These are phyloP conservation scores for Apis laboriosa DNA, from an alignment of 1,140 invertebrate species.

Conservation along the genomic window DNA sequence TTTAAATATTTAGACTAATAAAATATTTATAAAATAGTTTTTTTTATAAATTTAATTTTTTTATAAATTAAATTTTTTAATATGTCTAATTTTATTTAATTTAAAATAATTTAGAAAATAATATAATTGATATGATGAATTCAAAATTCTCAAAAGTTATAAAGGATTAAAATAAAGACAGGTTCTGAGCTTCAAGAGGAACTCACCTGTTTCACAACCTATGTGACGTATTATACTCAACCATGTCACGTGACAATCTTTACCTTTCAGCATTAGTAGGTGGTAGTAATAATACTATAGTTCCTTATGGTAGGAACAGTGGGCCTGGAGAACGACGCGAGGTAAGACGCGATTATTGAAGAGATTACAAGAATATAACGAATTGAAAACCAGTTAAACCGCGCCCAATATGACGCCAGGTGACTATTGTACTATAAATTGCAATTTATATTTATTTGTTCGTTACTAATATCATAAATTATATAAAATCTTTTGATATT, in stretches of 20 bases:
- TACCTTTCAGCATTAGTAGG: conserved; percentile 62
- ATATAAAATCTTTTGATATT: not conserved
- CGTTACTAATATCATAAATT: not conserved
- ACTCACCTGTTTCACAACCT: conserved; percentile 81
- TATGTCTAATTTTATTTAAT: not conserved
- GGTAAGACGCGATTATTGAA: conserved; percentile 30
- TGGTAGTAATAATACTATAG: conserved; percentile 41
- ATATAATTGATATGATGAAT: not conserved
- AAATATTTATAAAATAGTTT: not conserved
- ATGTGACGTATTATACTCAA: conserved; percentile 71
- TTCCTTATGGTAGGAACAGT: conserved; percentile 39
- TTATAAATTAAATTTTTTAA: too few species aligned
- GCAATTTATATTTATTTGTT: not conserved
- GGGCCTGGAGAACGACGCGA: conserved; percentile 28
- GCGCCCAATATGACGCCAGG: conserved; percentile 58
- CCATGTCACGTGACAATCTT: conserved; percentile 74
- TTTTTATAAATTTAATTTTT: too few species aligned
- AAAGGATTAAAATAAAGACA: not conserved
- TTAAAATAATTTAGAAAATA: not conserved
- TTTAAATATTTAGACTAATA: not conserved
- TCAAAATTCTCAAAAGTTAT: not conserved
- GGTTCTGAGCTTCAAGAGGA: conserved; percentile 5
- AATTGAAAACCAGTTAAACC: conserved; percentile 45
- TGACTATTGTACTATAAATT: not conserved
- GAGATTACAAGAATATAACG: conserved; percentile 14